Evolutionary conservation across 1,140 invertebrate genomes (phyloP).

Genomic region (Ylistrum balloti): DNA sequence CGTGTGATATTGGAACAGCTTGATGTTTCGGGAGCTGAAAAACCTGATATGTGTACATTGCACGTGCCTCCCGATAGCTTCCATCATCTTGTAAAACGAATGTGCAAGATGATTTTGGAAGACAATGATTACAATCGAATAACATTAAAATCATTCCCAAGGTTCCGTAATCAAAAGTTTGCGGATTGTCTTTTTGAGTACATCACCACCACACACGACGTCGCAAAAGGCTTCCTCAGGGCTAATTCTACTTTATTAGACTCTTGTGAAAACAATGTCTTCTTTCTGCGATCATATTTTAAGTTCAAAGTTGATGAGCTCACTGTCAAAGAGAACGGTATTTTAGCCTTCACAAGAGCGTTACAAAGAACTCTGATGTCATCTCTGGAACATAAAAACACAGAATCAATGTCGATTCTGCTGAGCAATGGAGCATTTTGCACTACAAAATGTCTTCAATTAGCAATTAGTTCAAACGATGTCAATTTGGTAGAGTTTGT

Average conservation of each 20-base stretch:
- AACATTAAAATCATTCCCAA: neutral
- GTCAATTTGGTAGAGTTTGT: neutral
- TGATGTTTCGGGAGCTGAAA: neutral
- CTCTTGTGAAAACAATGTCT: neutral
- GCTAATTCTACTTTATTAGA: neutral
- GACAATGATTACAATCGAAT: neutral
- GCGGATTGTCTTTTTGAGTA: slow-evolving; percentile 4
- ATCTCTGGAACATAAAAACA: neutral
- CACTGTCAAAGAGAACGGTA: neutral
- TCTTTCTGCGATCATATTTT: neutral
- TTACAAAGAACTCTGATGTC: neutral
- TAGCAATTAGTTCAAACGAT: neutral
- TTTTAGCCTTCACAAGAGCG: neutral
- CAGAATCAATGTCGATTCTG: neutral
- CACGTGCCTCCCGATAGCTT: neutral
- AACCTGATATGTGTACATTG: neutral
- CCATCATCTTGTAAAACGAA: neutral
- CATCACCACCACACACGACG: neutral
- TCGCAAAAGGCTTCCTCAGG: neutral
- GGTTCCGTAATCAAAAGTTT: neutral
- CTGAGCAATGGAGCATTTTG: neutral
- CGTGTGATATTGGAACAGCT: neutral
- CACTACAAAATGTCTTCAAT: neutral
- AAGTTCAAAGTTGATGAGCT: neutral
- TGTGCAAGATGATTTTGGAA: neutral